Conservation (phyloP, 2,113 vertebrate species). For the Bos taurus region DNA sequence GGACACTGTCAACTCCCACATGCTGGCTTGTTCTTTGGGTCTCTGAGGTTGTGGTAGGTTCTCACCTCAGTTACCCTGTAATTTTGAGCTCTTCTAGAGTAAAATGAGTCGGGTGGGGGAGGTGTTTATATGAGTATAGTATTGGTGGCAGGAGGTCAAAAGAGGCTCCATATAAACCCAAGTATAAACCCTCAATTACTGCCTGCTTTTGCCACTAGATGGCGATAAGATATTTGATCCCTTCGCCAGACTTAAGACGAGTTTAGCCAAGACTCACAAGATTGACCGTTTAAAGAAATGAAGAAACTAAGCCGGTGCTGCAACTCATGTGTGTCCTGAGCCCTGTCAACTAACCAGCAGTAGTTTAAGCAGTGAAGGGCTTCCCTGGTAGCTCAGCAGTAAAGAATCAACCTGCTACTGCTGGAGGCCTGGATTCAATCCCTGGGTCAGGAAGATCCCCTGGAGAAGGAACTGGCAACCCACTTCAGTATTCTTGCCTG, state of each 20-base stretch:
- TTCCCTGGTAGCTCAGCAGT: neutral
- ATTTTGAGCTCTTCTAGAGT: neutral
- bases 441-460: neutral
- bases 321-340: neutral
- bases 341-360: neutral
- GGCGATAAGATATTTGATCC: neutral
- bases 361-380: neutral
- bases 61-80: neutral
- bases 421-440: neutral
- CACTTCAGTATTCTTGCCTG: neutral
- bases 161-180: neutral
- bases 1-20: neutral
- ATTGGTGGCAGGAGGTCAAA: neutral
- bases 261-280: neutral
- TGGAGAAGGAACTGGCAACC: neutral
- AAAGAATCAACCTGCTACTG: neutral
- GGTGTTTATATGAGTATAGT: neutral
- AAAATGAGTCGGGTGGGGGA: neutral
- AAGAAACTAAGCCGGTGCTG: neutral
- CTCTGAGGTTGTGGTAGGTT: neutral
- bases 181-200: neutral
- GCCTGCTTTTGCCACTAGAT: slow-evolving; percentile 31
- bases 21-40: neutral
- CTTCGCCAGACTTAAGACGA: neutral
- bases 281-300: neutral